Conservation (phyloP, 2,797 vertebrate genomes). For the Crocodylus rhombifer region DNA sequence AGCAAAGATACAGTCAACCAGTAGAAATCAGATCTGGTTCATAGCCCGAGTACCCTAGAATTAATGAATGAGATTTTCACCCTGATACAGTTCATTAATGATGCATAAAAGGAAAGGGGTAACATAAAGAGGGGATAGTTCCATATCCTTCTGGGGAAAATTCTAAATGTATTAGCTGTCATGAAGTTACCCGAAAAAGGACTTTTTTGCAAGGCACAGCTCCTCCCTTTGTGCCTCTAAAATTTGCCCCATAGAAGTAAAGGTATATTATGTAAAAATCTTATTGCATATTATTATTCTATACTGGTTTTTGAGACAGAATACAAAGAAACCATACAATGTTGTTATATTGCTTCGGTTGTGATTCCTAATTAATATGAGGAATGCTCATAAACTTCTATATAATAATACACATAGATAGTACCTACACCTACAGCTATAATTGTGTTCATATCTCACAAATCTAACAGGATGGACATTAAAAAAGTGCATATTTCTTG, state of each 20-base stretch:
- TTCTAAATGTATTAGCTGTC: no score
- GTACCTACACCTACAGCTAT: background rate
- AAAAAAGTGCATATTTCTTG: background rate
- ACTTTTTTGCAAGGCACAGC: no score
- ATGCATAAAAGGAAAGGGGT: background rate
- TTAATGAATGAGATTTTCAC: background rate
- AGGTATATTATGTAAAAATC: background rate
- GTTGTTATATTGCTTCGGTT: background rate
- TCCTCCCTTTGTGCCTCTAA: background rate
- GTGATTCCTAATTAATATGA: background rate
- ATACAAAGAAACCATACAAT: background rate
- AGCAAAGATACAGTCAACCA: background rate
- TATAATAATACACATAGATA: rapidly evolving
- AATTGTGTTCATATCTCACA: background rate
- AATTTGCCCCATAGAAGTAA: background rate
- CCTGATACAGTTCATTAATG: background rate
- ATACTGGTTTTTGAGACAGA: background rate
- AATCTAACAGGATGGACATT: background rate
- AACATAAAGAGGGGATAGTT: background rate
- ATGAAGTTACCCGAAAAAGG: no score
- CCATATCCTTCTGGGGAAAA: background rate
- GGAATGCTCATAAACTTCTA: background rate
- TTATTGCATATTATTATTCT: background rate
- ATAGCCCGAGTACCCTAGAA: background rate
- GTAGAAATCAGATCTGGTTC: background rate